Evolutionary conservation across 2,113 vertebrate genomes (phyloP), one percentile per base, ranked within the genome.

Genomic region (Myrmophylax atrothorax): DNA sequence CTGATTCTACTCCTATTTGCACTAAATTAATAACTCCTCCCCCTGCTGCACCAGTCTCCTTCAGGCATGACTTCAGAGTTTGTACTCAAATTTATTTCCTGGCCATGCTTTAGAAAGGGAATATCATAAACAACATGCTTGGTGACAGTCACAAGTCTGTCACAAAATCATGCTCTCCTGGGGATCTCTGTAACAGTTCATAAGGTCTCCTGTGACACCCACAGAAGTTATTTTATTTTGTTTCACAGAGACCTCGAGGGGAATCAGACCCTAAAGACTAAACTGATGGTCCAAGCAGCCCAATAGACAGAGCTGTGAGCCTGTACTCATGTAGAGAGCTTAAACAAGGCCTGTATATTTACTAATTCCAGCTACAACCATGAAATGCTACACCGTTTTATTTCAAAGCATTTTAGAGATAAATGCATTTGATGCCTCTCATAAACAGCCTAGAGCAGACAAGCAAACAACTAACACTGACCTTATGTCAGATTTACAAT

Each of bases 391-490:
- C 84, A 88, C 18, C 15, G 17, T 95, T 93, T 96, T 93, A 66
- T 87, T 86, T 81, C 67, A 60, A 86, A 77, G 42, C n/a, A 23
- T 89, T 95, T 58, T 62, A 90, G 59, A 96, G 47, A 94, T 75
- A 95, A 96, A 87, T 62, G 69, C 87, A 91, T 89, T 83, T 89
- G 91, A 91, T 89, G 55, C 19, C 35, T 90, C 86, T 87, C 35
- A 73, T n/a, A 25, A 91, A 86, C 67, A 93, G 67, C 67, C 67
- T 76, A 26, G 19, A 93, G 78, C 46, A 93, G 90, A 87, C 79
- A 94, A 89, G 80, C 37, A 95, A 82, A 93, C 60, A 94, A 69
- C 63, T 79, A 90, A 90, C 24, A 40, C 56, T 87, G 94, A 94
- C 68, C 35, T 84, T 78, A 29, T 84, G 38, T 59, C 84, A 94